A percentile compares a stretch with the other conserved stretches of the same genome.
These are phyloP conservation scores for Acyrthosiphon pisum DNA, from an alignment of 1,140 invertebrate genomes.

Conservation along the genomic window DNA sequence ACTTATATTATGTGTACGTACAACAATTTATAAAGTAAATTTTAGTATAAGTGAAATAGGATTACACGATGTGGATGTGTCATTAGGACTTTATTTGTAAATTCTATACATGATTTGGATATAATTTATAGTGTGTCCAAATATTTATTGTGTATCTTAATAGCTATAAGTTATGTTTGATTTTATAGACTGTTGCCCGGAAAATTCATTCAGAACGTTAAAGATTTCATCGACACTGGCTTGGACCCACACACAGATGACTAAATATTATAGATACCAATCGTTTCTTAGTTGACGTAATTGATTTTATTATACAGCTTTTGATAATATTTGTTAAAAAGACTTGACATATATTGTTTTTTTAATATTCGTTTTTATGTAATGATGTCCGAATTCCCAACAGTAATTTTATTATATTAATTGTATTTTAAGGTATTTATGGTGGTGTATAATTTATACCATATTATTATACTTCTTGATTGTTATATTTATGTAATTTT, in stretches of 20 bases:
- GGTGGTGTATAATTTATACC: conserved; percentile 20
- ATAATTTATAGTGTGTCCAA: too few species aligned
- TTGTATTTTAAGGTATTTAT: conserved; percentile 16
- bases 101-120: neutral
- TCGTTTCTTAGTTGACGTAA: neutral
- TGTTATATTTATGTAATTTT: neutral
- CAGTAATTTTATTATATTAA: neutral
- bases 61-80: neutral
- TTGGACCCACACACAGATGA: conserved; percentile 59
- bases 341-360: neutral
- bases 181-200: conserved; percentile 60
- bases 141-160: too few species aligned
- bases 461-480: neutral
- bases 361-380: neutral
- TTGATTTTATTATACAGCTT: neutral
- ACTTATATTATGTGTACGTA: neutral
- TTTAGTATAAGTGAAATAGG: neutral
- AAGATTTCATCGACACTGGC: conserved; percentile 62
- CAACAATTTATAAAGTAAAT: neutral
- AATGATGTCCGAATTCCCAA: neutral
- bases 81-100: neutral
- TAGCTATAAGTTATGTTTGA: too few species aligned
- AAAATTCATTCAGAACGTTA: conserved; percentile 60
- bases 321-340: neutral
- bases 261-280: neutral